These are phyloP conservation scores for Synanthedon vespiformis DNA, from an alignment of 2,888 invertebrate genomes.

Conservation along the genomic window DNA sequence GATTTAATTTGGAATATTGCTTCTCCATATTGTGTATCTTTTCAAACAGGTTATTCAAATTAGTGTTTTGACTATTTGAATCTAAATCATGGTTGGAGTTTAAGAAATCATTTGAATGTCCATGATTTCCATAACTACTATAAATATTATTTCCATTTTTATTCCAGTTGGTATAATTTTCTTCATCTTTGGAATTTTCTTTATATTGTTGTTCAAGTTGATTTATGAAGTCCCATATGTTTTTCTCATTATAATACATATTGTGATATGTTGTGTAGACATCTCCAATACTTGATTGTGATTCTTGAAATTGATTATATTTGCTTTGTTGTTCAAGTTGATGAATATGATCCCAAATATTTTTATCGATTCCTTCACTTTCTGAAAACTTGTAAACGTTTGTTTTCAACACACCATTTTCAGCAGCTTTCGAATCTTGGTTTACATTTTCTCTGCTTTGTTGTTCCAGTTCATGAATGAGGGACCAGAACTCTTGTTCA, in stretches of 20 bases:
- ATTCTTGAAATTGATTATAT: not conserved
- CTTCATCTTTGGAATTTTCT: not conserved
- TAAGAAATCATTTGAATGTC: not conserved
- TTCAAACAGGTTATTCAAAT: slow-evolving; percentile 2
- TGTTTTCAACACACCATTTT: not conserved
- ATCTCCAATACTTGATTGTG: not conserved
- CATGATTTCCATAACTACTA: not conserved
- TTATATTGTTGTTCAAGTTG: not conserved
- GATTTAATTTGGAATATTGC: not conserved
- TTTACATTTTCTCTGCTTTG: not conserved
- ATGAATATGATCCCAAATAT: not conserved
- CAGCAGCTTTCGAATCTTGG: not conserved
- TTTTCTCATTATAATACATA: not conserved
- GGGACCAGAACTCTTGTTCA: not conserved
- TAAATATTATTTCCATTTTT: no score
- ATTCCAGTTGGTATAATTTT: no score
- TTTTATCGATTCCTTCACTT: not conserved
- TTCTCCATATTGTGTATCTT: slow-evolving; percentile 3
- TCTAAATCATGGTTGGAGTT: not conserved
- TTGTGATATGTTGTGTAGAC: not conserved
- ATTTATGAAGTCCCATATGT: not conserved
- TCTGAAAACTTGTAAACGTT: not conserved
- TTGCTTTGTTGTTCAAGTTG: not conserved
- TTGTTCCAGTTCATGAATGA: not conserved
- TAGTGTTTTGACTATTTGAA: not conserved